A percentile compares a stretch with the other conserved stretches of the same genome.
Evolutionary conservation across 2,113 vertebrate genomes (phyloP).

Genomic region (Nipponia nippon): DNA sequence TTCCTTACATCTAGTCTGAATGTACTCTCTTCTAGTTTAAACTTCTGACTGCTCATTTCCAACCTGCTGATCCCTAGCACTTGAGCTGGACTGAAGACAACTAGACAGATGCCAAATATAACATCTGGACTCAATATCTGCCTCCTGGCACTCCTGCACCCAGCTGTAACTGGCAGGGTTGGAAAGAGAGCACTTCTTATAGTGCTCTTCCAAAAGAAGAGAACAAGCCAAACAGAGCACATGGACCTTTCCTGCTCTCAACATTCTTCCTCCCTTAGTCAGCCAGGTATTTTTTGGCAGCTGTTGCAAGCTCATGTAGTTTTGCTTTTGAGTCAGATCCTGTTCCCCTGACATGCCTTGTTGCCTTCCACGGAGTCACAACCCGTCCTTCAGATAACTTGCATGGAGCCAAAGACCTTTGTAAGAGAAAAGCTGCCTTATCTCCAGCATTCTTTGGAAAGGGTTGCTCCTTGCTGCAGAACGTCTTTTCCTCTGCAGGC

Average conservation of each 20-base stretch:
- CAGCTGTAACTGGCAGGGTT: neutral
- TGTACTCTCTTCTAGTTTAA: neutral
- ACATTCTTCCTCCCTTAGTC: conserved; percentile 41
- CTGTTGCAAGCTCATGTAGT: neutral
- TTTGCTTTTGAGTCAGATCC: conserved; percentile 45
- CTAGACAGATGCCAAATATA: neutral
- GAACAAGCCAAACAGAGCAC: neutral
- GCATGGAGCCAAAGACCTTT: neutral
- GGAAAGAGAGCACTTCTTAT: neutral
- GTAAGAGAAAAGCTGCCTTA: conserved; percentile 7
- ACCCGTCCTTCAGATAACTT: neutral
- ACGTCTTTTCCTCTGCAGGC: neutral
- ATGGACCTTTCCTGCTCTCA: neutral
- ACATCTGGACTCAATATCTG: neutral
- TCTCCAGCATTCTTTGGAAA: neutral
- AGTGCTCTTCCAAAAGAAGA: neutral
- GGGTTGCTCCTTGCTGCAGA: neutral
- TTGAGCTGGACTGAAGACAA: neutral
- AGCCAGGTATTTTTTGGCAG: conserved; percentile 26
- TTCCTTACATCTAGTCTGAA: neutral
- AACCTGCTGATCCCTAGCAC: neutral
- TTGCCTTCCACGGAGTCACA: neutral
- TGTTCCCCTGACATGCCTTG: neutral
- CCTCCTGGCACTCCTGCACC: accelerated
- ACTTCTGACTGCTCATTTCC: neutral